Percentiles rank a stretch among this genome's conserved stretches.
Evolutionary conservation across 2,113 vertebrate genomes (phyloP).

Genomic region (Nycticorax nycticorax): DNA sequence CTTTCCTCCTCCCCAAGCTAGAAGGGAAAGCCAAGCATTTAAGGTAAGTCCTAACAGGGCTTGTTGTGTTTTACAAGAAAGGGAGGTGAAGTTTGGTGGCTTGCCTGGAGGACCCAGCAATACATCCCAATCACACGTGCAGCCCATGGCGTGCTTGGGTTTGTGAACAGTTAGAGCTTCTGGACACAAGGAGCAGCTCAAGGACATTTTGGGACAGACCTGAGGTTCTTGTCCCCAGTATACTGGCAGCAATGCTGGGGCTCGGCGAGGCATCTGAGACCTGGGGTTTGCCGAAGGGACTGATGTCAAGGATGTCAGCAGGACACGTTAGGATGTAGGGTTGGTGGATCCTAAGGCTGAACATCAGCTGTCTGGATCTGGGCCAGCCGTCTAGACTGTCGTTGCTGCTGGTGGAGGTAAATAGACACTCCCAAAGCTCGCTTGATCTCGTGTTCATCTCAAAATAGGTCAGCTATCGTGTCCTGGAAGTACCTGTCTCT

Average conservation of each 20-base stretch:
- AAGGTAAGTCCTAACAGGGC: neutral
- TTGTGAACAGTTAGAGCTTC: fast-evolving
- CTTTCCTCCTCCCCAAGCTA: neutral
- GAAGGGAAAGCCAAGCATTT: neutral
- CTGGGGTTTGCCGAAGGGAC: neutral
- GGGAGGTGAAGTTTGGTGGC: fast-evolving
- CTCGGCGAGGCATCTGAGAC: fast-evolving
- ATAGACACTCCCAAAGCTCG: neutral
- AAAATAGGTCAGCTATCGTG: neutral
- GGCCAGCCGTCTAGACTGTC: neutral
- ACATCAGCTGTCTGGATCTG: neutral
- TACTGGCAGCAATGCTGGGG: neutral
- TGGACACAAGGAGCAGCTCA: neutral
- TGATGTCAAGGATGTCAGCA: neutral
- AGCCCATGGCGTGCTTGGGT: fast-evolving
- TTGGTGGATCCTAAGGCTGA: neutral
- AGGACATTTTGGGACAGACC: neutral
- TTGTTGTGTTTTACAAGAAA: neutral
- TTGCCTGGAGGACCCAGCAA: neutral
- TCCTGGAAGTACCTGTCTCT: neutral
- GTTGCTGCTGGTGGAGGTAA: neutral
- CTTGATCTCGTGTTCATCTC: neutral
- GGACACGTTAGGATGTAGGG: neutral
- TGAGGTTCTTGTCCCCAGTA: neutral
- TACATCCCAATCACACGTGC: fast-evolving